Evolutionary conservation across 2,797 vertebrate genomes (phyloP), one percentile per base, ranked within the genome.

Genomic region (Enteromius anoplus): DNA sequence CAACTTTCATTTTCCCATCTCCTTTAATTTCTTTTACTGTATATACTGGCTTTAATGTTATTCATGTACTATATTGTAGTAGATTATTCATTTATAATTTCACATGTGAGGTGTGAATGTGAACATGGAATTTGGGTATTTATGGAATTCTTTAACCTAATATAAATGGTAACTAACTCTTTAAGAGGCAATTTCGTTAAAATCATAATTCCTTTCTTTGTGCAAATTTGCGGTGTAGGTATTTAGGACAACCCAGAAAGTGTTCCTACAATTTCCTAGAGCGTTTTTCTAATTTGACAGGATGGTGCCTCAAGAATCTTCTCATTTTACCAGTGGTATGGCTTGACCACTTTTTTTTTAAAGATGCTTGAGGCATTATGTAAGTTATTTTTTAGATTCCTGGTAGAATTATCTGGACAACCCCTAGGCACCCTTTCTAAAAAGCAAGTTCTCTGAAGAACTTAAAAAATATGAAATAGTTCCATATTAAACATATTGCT

Each of bases 1-100:
- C 73, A 82, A 23, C 75, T 81, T 70, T 85, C 73, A 66, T 37
- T 73, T 82, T 78, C 21, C 49, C 29, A 47, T 47, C 12, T 64
- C 32, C 14, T 40, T 68, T 79, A 21, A 78, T 53, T 76, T 42
- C 21, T 34, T 40, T 40, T 10, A 42, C 42, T 42, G 42, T 42
- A 7, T 11, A 15, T 23, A 37, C 29, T 37, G 23, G 21, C 37
- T 37, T 40, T 47, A 29, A 45, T 70, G 7, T 21, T 29, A n/a
- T 32, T 71, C 7, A 60, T 71, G 26, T 40, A 26, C 26, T 40
- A 11, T 71, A 37, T 2, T 71, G 23, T 71, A 72, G 26, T 40
- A 75, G 47, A 58, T 58, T 69, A 55, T 75, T 58, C 1, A 78
- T 23, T 14, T 51, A n/a, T 32, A 34, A n/a, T 64, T 77, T 21